Percentiles rank a stretch among this genome's conserved stretches.
These are phyloP conservation scores for Ciconia boyciana DNA, from an alignment of 2,113 vertebrate species.

Conservation along the genomic window DNA sequence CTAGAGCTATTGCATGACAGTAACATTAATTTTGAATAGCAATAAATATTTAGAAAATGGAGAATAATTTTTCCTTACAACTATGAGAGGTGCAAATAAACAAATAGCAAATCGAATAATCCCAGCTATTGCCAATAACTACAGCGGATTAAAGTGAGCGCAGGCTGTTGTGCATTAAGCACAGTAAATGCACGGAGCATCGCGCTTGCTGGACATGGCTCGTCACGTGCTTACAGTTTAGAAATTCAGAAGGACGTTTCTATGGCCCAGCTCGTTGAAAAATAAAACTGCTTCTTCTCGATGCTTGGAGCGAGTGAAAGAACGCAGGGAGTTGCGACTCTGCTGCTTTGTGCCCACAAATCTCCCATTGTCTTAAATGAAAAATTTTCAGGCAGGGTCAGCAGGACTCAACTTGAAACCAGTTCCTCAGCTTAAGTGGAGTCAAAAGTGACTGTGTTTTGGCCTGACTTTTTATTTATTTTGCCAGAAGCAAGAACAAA, in stretches of 20 bases:
- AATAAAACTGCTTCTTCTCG: neutral
- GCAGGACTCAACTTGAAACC: constrained; percentile 13
- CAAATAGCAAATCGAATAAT: neutral
- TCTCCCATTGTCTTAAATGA: neutral
- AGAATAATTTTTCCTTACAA: neutral
- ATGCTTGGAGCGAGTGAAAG: neutral
- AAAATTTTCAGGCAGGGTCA: constrained; percentile 8
- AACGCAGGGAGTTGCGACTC: neutral
- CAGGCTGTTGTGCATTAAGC: neutral
- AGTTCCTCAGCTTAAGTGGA: constrained; percentile 1
- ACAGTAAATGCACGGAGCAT: neutral
- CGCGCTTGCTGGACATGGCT: neutral
- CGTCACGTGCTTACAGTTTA: neutral
- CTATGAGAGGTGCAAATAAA: neutral
- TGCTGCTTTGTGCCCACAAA: neutral
- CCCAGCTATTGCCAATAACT: neutral
- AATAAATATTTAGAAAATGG: neutral
- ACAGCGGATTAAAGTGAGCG: neutral
- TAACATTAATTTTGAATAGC: neutral
- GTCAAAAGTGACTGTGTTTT: constrained; percentile 17
- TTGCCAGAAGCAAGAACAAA: constrained; percentile 17
- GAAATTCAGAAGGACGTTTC: neutral
- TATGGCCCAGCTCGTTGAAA: neutral
- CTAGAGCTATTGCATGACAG: neutral
- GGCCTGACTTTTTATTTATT: constrained; percentile 22